Evolutionary conservation across 2,888 invertebrate species (phyloP).

Genomic region (Pimpla rufipes): DNA sequence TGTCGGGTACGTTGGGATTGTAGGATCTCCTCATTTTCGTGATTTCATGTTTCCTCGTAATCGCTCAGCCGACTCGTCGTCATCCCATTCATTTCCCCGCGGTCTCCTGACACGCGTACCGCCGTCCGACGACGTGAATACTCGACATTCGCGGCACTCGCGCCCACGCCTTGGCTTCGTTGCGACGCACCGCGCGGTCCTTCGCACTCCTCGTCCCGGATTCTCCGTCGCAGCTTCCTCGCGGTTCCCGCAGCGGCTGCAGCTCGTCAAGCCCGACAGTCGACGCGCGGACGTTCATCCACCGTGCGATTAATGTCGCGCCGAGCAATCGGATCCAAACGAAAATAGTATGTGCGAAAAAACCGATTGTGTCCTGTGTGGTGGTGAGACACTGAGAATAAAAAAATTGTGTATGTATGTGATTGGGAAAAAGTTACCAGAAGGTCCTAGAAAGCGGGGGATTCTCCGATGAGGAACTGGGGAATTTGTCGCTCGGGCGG

Average conservation of each 20-base stretch:
- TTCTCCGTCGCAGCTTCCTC: neutral
- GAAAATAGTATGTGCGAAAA: neutral
- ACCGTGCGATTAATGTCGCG: neutral
- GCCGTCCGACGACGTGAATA: conserved; percentile 66
- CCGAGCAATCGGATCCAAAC: neutral
- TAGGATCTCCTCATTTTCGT: conserved; percentile 87
- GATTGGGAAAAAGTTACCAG: too few species aligned
- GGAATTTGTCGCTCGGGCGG: too few species aligned
- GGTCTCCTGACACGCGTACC: conserved; percentile 76
- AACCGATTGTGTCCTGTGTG: neutral
- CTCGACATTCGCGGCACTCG: conserved; percentile 73
- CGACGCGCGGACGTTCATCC: neutral
- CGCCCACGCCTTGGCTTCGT: conserved; percentile 42
- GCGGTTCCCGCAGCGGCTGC: too few species aligned
- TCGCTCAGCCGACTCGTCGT: conserved; percentile 72
- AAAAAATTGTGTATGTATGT: too few species aligned
- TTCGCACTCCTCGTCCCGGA: neutral
- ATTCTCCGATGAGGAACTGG: too few species aligned
- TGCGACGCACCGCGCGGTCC: neutral
- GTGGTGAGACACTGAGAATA: neutral
- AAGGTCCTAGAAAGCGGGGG: too few species aligned
- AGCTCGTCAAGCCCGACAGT: neutral
- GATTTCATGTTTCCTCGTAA: conserved; percentile 81
- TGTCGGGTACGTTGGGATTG: conserved; percentile 86
- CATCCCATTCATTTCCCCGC: conserved; percentile 77